Base-by-base conservation (phyloP, 2,888 invertebrate species). In the Pseudococcus jackbeardsleyi region DNA sequence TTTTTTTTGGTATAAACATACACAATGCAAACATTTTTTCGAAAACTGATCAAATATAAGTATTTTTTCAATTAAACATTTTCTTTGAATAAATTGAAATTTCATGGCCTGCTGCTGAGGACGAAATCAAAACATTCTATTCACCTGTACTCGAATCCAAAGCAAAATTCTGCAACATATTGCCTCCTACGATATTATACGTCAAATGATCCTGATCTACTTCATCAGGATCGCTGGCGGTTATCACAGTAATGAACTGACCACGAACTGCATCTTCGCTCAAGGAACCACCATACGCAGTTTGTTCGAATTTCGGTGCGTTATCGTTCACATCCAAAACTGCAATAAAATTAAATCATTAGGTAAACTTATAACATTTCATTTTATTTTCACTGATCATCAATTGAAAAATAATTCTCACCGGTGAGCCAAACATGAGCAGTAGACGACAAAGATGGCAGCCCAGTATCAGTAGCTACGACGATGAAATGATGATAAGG, bases 281-380 rank as follows among this genome's bases (percentile, higher is more conserved):
- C 89, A 98, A 93, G 86, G 94, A 93, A 91, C 95, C 96, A 88
- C 94, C 94, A 91, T 97, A 96, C 46, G 96, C 95, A 22, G 94
- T 93, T 91, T 96, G 95, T 91, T 97, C 96, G 92, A 97, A 95
- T 91, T 94, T 94, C 39, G 98, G 98, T 85, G 96, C 94, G 91
- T 96, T 96, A 92, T 98, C 98, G 92, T 98, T 98, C 92, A 97
- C 95, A 92, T 98, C 98, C 90, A 95, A 93, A 89, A 98, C 96
- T 94, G 91, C 9, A 90, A 90, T 12, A 54, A 50, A 48, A 59
- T 19, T 6, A 85, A 9, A n/a, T 26, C 15, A n/a, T 12, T 0
- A 22, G 11, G 2, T 85, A 33, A 3, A 33, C 26, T 54, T 22
- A 46, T 0, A 33, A 54, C 11, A 54, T n/a, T 0, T 15, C 15